A percentile compares a stretch with the other conserved stretches of the same genome.
These are phyloP conservation scores for Apamea crenata DNA, from an alignment of 2,888 invertebrate species.

Conservation along the genomic window DNA sequence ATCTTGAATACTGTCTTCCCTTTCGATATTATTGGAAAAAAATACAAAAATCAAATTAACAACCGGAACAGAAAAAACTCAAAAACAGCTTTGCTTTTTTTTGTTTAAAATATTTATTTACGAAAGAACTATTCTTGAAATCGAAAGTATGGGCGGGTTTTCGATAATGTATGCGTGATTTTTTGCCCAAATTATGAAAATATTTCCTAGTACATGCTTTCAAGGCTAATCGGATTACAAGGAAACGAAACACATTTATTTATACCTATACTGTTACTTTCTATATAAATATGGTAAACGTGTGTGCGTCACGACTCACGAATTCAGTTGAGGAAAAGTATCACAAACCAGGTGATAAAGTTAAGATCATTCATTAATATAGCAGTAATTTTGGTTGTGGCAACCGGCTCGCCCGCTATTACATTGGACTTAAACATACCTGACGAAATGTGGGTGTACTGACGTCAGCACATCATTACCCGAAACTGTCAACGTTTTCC, in stretches of 20 bases:
- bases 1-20: neutral
- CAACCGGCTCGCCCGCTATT: neutral
- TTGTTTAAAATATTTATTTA: neutral
- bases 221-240: constrained; percentile 35
- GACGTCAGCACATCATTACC: too few species aligned
- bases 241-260: constrained; percentile 28
- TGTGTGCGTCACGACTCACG: constrained; percentile 17
- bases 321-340: neutral
- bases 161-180: constrained; percentile 38
- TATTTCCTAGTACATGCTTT: constrained; percentile 39
- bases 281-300: constrained; percentile 25
- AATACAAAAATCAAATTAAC: neutral
- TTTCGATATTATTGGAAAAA: neutral
- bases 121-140: constrained; percentile 33
- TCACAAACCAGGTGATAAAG: neutral
- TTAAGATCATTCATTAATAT: neutral
- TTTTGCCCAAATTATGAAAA: constrained; percentile 28
- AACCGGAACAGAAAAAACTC: neutral
- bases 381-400: too few species aligned
- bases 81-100: neutral
- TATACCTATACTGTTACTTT: constrained; percentile 19
- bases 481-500: too few species aligned
- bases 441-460: neutral
- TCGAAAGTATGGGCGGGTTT: constrained; percentile 39
- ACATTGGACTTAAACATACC: neutral